Evolutionary conservation across 1,140 invertebrate genomes (phyloP).

Genomic region (Halesus radiatus): DNA sequence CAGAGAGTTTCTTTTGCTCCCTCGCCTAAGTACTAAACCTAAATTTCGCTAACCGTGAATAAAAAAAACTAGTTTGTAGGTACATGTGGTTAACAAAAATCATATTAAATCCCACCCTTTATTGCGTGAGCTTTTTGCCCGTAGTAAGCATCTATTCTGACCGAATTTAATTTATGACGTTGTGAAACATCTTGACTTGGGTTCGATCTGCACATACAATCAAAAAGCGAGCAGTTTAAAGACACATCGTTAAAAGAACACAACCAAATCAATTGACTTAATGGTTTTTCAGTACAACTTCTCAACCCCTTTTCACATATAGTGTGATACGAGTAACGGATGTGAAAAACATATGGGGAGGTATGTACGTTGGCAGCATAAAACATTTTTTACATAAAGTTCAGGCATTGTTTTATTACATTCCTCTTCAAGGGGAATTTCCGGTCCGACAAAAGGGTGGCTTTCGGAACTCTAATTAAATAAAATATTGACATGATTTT

Average conservation of each 20-base stretch:
- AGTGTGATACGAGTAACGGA: neutral
- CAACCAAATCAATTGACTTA: neutral
- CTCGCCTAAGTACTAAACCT: too few relatives aligned
- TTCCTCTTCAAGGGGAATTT: neutral
- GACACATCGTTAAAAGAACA: neutral
- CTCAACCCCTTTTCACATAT: neutral
- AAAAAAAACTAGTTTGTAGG: too few relatives aligned
- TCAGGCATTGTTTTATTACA: conserved; percentile 21
- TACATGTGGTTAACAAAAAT: too few relatives aligned
- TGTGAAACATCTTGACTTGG: conserved; percentile 18
- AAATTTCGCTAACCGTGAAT: too few relatives aligned
- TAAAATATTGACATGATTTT: too few relatives aligned
- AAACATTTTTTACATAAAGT: conserved; percentile 18
- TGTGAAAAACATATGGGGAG: neutral
- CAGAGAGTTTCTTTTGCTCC: too few relatives aligned
- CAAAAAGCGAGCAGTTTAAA: neutral
- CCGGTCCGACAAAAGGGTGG: neutral
- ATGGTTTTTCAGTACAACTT: neutral
- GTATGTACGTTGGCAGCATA: neutral
- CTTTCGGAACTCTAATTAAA: too few relatives aligned
- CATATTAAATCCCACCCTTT: neutral
- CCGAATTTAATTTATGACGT: conserved; percentile 21
- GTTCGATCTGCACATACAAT: neutral
- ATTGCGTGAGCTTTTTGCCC: neutral
- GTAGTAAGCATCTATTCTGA: neutral